These are phyloP conservation scores for Enteromius mattozi DNA, from an alignment of 2,797 vertebrate genomes.

Conservation along the genomic window DNA sequence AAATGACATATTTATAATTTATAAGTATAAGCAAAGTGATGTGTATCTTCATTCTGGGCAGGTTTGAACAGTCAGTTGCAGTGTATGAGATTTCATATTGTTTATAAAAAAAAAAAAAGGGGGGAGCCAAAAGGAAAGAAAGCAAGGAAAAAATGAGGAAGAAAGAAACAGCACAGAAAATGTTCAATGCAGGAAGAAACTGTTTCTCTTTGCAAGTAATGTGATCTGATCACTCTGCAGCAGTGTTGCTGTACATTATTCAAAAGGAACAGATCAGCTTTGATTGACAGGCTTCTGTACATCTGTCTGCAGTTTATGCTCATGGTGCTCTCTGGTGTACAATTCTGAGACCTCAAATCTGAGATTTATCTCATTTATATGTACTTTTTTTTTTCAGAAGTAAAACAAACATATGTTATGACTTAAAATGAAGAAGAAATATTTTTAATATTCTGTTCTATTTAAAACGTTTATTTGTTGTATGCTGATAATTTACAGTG, in stretches of 20 bases:
- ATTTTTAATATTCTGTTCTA: background rate
- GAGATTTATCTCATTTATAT: background rate
- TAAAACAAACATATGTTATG: background rate
- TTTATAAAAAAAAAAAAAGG: background rate
- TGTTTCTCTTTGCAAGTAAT: constrained; percentile 18
- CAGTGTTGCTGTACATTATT: constrained; percentile 64
- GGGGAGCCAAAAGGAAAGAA: background rate
- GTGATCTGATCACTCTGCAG: constrained; percentile 5
- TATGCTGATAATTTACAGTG: too few species aligned
- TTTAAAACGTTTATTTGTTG: background rate
- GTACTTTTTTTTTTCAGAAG: background rate
- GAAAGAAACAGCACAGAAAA: constrained; percentile 9
- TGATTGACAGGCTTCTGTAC: constrained; percentile 50
- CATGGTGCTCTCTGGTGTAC: background rate
- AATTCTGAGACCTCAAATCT: too few species aligned
- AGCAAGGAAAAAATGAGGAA: background rate
- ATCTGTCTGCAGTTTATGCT: background rate
- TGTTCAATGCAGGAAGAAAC: background rate
- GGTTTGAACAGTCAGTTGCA: background rate
- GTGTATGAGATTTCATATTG: background rate
- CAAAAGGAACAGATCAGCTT: constrained; percentile 69
- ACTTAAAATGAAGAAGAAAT: background rate
- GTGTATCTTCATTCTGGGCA: background rate
- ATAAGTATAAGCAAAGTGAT: background rate
- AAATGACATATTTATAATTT: background rate